These are phyloP conservation scores for Caenorhabditis remanei DNA, from an alignment of 1,140 invertebrate species.

Conservation along the genomic window DNA sequence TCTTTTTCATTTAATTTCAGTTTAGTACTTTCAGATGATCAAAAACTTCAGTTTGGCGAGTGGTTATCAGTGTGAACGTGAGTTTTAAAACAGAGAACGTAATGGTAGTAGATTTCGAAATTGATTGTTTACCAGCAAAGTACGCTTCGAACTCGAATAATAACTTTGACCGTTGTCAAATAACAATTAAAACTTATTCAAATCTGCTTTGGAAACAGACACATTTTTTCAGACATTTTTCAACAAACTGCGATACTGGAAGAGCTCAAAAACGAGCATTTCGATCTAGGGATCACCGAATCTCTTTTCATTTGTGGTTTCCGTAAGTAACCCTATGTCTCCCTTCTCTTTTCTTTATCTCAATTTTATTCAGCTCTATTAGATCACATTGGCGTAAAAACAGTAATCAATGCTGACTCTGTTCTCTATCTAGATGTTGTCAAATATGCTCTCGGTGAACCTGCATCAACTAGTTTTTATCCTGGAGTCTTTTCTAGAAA, in stretches of 20 bases:
- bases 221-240: constrained; percentile 3
- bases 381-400: constrained; percentile 17
- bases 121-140: too few relatives aligned
- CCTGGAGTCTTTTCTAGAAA: neutral
- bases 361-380: neutral
- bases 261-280: neutral
- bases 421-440: constrained; percentile 13
- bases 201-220: too few relatives aligned
- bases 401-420: constrained; percentile 30
- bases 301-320: constrained; percentile 21
- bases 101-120: neutral
- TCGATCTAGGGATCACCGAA: constrained; percentile 25
- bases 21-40: constrained; percentile 11
- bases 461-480: constrained; percentile 15
- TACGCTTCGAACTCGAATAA: too few relatives aligned
- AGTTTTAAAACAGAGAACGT: neutral
- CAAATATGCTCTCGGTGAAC: constrained; percentile 45
- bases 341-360: too few relatives aligned
- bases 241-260: constrained; percentile 3
- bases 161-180: too few relatives aligned
- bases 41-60: constrained; percentile 43
- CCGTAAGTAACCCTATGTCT: neutral
- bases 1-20: neutral
- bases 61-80: constrained; percentile 46
- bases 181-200: too few relatives aligned